Percentiles rank a stretch among this genome's conserved stretches.
Conservation (phyloP, 2,888 invertebrate genomes). For the Lamproptera curius region DNA sequence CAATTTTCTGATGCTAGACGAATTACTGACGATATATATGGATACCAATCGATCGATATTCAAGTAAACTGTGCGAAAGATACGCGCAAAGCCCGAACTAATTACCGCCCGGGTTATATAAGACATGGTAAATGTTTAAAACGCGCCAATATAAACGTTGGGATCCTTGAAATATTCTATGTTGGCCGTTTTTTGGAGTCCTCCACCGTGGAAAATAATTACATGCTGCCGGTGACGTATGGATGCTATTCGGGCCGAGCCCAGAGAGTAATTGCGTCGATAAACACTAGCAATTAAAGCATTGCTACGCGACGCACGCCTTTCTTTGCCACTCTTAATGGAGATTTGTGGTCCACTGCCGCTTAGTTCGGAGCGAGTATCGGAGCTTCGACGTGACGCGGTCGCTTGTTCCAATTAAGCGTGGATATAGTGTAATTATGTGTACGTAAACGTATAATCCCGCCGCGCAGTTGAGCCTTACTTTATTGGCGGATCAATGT, state of each 20-base stretch:
- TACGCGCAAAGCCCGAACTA: background rate
- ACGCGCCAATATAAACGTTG: slow-evolving; percentile 2
- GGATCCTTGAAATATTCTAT: slow-evolving; percentile 6
- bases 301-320: slow-evolving; percentile 74
- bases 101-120: background rate
- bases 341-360: slow-evolving; percentile 56
- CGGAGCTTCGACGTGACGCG: slow-evolving; percentile 30
- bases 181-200: slow-evolving; percentile 62
- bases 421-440: slow-evolving; percentile 9
- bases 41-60: too few relatives aligned
- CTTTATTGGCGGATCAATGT: too few relatives aligned
- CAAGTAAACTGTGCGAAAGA: too few relatives aligned
- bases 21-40: too few relatives aligned
- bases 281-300: slow-evolving; percentile 75
- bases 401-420: slow-evolving; percentile 16
- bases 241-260: slow-evolving; percentile 69
- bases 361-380: slow-evolving; percentile 34
- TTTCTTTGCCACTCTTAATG: slow-evolving; percentile 68
- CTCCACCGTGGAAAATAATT: slow-evolving; percentile 72
- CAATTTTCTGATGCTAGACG: too few relatives aligned
- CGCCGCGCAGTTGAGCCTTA: too few relatives aligned
- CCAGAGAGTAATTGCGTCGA: slow-evolving; percentile 70
- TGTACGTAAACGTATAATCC: too few relatives aligned
- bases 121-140: slow-evolving; percentile 3
- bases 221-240: slow-evolving; percentile 71